Percentiles rank a stretch among this genome's conserved stretches.
phyloP scores from a whole-genome alignment of 2,888 invertebrate genomes.

The Chelonus formosanus region DNA sequence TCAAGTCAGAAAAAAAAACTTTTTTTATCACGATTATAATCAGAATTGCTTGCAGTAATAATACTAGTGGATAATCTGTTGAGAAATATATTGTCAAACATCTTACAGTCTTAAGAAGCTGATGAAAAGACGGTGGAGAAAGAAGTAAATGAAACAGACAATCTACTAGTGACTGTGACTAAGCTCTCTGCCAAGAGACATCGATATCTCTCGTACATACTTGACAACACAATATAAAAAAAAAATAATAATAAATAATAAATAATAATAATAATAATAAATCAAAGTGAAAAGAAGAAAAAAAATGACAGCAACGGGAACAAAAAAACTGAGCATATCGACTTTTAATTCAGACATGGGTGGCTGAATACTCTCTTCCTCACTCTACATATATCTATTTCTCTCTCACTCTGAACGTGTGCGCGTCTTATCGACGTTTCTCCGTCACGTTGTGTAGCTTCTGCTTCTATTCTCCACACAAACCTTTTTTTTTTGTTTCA shows the following conservation, averaged over 20 bases:
- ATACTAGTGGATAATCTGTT: no score
- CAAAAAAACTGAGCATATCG: constrained; percentile 40
- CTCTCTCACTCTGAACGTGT: constrained; percentile 32
- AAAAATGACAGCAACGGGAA: constrained; percentile 18
- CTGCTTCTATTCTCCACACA: constrained; percentile 21
- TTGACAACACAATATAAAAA: constrained; percentile 6
- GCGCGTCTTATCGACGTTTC: constrained; percentile 44
- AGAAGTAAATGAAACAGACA: background rate
- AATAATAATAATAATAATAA: background rate
- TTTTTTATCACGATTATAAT: no score
- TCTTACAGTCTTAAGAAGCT: no score
- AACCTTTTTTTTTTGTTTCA: constrained; percentile 17
- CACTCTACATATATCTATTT: constrained; percentile 18
- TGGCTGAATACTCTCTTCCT: constrained; percentile 40
- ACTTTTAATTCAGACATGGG: constrained; percentile 46
- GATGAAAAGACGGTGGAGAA: constrained; percentile 10
- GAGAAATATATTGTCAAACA: no score
- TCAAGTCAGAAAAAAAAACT: no score
- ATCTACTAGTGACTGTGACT: constrained; percentile 6
- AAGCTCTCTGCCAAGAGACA: constrained; percentile 1
- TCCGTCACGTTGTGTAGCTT: constrained; percentile 21
- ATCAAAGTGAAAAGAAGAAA: constrained; percentile 6
- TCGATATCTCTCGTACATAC: constrained; percentile 16
- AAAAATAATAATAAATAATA: constrained; percentile 18
- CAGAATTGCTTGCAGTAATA: no score